These are phyloP conservation scores for Melipona bicolor DNA, from an alignment of 2,888 invertebrate genomes.

Conservation along the genomic window DNA sequence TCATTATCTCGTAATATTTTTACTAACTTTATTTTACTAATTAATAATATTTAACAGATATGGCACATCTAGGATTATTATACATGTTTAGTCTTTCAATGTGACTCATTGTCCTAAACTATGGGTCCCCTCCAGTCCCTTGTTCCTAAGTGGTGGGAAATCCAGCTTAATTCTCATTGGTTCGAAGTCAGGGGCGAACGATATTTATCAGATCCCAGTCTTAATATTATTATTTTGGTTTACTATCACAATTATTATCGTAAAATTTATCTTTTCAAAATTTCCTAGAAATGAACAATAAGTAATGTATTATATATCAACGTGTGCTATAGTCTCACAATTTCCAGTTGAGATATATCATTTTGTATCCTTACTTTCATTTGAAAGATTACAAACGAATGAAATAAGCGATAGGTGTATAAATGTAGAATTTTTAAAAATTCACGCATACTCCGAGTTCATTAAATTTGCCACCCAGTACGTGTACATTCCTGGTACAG, in stretches of 20 bases:
- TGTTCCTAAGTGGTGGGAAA: slow-evolving; percentile 11
- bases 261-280: not conserved
- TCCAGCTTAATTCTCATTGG: slow-evolving; percentile 37
- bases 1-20: not conserved
- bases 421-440: not conserved
- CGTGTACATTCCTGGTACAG: slow-evolving; percentile 30
- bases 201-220: not conserved
- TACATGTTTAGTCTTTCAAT: slow-evolving; percentile 12
- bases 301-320: not conserved
- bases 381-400: not conserved
- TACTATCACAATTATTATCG: not conserved
- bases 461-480: not conserved
- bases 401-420: no score
- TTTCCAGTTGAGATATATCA: not conserved
- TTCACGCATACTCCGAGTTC: not conserved
- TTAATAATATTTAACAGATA: slow-evolving; percentile 1
- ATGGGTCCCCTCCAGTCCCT: slow-evolving; percentile 21
- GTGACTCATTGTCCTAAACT: slow-evolving; percentile 46
- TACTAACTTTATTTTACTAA: slow-evolving; percentile 1
- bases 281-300: not conserved
- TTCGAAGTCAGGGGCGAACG: slow-evolving; percentile 15
- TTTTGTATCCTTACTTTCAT: not conserved
- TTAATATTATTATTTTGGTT: not conserved
- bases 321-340: no score
- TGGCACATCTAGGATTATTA: slow-evolving; percentile 9